Base-by-base conservation (phyloP, 2,797 vertebrate genomes). In the Decapterus maruadsi region DNA sequence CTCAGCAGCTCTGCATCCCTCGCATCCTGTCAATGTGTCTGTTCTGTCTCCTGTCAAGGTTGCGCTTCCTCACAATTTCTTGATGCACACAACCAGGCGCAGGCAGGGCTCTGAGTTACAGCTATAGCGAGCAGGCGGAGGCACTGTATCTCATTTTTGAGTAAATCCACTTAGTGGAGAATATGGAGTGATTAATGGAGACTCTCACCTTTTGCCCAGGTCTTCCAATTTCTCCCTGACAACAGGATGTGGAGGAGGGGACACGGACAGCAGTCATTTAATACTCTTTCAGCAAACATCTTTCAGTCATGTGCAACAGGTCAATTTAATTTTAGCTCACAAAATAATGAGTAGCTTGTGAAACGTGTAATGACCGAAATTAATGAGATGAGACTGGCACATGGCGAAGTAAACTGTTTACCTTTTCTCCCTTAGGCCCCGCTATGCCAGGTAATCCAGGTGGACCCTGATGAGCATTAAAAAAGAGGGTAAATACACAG, bases 181-280 rank as follows among this genome's bases (percentile, higher is more conserved):
- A 90, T 78, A 88, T 61, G 38, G 61, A 85, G 71, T 90, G 89
- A 94, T 92, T 85, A 83, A 93, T 89, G 83, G 78, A 80, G 64
- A 70, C 83, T 84, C 95, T 92, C 96, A 99, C 98, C 98, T 99
- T 99, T 95, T 97, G 96, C 94, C 98, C 98, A 77, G 98, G 98
- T 94, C 96, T 96, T 94, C 98, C 98, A 82, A 99, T 96, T 94
- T 99, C 98, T 92, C 98, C 98, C 98, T 99, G 95, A 80, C 84
- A 91, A 94, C 94, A 85, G 79, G 81, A 88, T 80, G 90, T 88
- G 40, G 81, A 86, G 84, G 81, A 88, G 81, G 82, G 76, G 75
- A 91, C 75, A 94, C 77, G 81, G 72, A 87, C 83, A 89, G 64
- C 8, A 29, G 75, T 70, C 71, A 81, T 77, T 91, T 82, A 89